Conservation (phyloP, 2,888 invertebrate species). For the Automeris io region DNA sequence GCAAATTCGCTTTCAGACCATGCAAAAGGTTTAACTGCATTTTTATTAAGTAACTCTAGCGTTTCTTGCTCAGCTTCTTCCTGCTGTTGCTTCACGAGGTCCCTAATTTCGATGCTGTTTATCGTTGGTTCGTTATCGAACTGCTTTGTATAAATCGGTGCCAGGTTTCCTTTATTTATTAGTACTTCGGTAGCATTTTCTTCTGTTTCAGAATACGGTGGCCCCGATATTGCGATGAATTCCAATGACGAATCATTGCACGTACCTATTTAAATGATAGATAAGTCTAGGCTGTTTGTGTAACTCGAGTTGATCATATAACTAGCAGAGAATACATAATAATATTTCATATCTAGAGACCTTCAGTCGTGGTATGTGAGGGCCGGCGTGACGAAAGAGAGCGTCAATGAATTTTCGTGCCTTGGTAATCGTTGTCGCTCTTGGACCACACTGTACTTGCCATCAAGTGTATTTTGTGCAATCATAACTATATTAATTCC, state of each 20-base stretch:
- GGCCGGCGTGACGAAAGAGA: too few relatives aligned
- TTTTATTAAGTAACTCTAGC: slow-evolving; percentile 45
- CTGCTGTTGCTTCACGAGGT: slow-evolving; percentile 52
- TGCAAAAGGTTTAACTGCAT: slow-evolving; percentile 78
- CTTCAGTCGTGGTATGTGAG: too few relatives aligned
- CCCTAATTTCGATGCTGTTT: slow-evolving; percentile 52
- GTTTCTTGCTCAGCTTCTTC: slow-evolving; percentile 54
- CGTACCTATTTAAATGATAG: too few relatives aligned
- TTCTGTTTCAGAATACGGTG: slow-evolving; percentile 46
- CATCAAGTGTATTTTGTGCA: too few relatives aligned
- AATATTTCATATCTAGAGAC: too few relatives aligned
- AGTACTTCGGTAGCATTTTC: slow-evolving; percentile 30
- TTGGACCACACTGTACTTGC: too few relatives aligned
- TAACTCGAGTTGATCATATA: too few relatives aligned
- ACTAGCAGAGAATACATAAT: slow-evolving; percentile 2
- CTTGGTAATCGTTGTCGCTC: too few relatives aligned
- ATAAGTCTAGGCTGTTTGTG: too few relatives aligned
- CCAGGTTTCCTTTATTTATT: slow-evolving; percentile 60
- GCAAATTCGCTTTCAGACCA: slow-evolving; percentile 84
- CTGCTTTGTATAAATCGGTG: slow-evolving; percentile 58
- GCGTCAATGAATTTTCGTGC: too few relatives aligned
- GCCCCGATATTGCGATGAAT: slow-evolving; percentile 56
- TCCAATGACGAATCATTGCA: slow-evolving; percentile 30
- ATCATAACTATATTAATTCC: too few relatives aligned
- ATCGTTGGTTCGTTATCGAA: slow-evolving; percentile 55